Evolutionary conservation across 2,113 vertebrate genomes (phyloP).

Genomic region (Ursus arctos): DNA sequence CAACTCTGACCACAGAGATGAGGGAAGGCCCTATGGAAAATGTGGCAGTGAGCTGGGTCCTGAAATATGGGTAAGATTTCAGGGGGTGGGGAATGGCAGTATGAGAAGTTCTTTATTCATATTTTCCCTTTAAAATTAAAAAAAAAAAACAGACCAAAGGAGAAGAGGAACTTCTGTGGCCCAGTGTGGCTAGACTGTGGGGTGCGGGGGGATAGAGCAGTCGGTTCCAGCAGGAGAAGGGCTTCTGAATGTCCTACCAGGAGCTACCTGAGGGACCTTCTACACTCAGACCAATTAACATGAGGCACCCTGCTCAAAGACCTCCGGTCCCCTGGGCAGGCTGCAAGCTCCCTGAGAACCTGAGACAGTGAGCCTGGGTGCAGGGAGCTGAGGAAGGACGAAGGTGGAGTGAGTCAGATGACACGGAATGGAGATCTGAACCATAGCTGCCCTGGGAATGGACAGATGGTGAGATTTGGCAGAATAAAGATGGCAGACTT

Average conservation of each 20-base stretch:
- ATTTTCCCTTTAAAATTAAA: background rate
- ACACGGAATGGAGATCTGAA: background rate
- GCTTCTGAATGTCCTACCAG: background rate
- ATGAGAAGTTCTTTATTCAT: background rate
- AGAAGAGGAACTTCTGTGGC: background rate
- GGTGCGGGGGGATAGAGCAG: background rate
- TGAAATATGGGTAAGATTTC: constrained; percentile 16
- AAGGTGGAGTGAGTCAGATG: fast-evolving
- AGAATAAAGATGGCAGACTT: background rate
- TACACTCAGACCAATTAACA: background rate
- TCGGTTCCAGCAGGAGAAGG: background rate
- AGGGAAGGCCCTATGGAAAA: background rate
- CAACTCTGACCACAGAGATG: constrained; percentile 37
- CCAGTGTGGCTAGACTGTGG: background rate
- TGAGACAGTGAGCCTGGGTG: background rate
- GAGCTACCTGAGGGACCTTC: background rate
- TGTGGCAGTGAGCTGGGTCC: background rate
- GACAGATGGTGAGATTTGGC: background rate
- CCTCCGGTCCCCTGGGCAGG: background rate
- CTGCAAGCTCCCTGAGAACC: background rate
- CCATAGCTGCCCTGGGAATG: background rate
- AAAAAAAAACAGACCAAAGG: background rate
- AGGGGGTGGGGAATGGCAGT: background rate
- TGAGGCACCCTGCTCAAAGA: fast-evolving
- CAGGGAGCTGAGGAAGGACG: background rate